These are phyloP conservation scores for Pharmacophagus antenor DNA, from an alignment of 2,888 invertebrate species.

Conservation along the genomic window DNA sequence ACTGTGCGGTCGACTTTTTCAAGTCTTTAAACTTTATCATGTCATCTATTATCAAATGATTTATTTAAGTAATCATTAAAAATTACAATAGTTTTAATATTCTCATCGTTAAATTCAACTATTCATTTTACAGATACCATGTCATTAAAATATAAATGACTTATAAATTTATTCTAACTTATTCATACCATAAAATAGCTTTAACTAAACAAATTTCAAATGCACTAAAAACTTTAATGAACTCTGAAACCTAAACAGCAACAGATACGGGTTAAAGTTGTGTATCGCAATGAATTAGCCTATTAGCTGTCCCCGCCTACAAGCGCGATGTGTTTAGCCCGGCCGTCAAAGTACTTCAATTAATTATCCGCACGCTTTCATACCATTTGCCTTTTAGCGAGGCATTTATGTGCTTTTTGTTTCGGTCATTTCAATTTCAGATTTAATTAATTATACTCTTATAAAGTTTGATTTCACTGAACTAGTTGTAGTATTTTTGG, in stretches of 20 bases:
- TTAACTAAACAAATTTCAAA: not conserved
- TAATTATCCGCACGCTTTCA: conserved; percentile 19
- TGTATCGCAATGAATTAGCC: conserved; percentile 18
- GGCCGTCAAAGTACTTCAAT: conserved; percentile 21
- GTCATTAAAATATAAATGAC: too few relatives aligned
- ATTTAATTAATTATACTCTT: not conserved
- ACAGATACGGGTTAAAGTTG: conserved; percentile 1
- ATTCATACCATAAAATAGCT: too few relatives aligned
- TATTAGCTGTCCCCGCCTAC: conserved; percentile 23
- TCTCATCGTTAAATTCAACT: too few relatives aligned
- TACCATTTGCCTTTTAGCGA: conserved; percentile 8
- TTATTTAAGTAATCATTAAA: too few relatives aligned
- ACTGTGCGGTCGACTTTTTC: too few relatives aligned
- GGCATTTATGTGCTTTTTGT: conserved; percentile 3
- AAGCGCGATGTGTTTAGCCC: conserved; percentile 15
- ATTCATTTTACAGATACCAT: too few relatives aligned
- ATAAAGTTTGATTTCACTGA: not conserved
- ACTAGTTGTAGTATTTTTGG: too few relatives aligned
- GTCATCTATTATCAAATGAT: too few relatives aligned
- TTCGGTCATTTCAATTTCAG: not conserved
- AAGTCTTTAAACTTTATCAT: too few relatives aligned
- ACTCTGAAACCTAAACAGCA: not conserved
- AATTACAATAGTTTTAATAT: too few relatives aligned
- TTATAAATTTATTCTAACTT: too few relatives aligned
- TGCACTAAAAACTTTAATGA: not conserved